A percentile compares a stretch with the other conserved stretches of the same genome.
Conservation (phyloP, 2,113 vertebrate species). For the Ranitomeya variabilis region DNA sequence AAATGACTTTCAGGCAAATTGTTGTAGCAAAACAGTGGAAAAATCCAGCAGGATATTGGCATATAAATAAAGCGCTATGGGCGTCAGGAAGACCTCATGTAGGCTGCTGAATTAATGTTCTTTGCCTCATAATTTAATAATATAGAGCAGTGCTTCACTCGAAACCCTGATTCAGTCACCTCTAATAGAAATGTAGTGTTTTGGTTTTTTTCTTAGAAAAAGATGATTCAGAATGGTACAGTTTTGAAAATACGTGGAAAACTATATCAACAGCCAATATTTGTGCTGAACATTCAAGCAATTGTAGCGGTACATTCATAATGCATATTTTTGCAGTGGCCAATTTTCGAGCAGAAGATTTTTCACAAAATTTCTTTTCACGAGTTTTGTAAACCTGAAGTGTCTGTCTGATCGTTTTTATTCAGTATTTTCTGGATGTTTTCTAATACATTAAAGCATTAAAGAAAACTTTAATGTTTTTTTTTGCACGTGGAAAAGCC, state of each 20-base stretch:
- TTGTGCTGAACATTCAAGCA: neutral
- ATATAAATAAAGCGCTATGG: constrained; percentile 36
- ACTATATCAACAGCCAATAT: neutral
- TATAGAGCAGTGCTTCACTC: neutral
- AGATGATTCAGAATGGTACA: neutral
- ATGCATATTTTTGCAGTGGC: too few species aligned
- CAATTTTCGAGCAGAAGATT: too few species aligned
- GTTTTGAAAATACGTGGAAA: neutral
- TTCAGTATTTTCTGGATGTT: too few species aligned
- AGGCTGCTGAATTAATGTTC: constrained; percentile 36
- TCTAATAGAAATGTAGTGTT: neutral
- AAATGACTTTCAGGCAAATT: constrained; percentile 30
- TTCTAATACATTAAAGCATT: too few species aligned
- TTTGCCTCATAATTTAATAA: constrained; percentile 24
- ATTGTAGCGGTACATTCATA: neutral
- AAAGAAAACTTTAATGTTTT: too few species aligned
- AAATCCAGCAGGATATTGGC: constrained; percentile 42
- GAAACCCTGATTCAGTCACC: neutral
- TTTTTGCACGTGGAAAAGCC: too few species aligned
- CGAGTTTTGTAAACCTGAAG: too few species aligned
- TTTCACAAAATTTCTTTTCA: too few species aligned
- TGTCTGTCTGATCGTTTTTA: too few species aligned
- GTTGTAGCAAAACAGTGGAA: constrained; percentile 26
- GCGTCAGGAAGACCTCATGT: constrained; percentile 45
- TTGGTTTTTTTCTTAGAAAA: neutral